Evolutionary conservation across 2,888 invertebrate species (phyloP), one percentile per base, ranked within the genome.

Genomic region (Stenurella melanura): DNA sequence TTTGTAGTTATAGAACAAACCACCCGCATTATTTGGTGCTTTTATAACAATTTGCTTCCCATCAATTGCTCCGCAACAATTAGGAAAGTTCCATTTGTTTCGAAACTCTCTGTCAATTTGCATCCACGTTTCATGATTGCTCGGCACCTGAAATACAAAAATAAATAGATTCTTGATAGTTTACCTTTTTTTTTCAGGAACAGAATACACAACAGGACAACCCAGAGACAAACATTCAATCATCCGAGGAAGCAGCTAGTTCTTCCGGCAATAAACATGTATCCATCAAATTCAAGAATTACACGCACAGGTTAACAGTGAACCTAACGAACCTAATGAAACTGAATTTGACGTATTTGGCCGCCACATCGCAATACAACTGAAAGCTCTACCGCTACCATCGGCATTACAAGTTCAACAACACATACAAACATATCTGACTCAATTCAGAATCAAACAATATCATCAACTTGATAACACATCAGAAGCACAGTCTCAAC

Each of bases 1-100:
- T 63, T 83, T 83, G 71, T 80, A 83, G 75, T 83, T 83, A 50
- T 73, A 83, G 68, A 68, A 82, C 19, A 77, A 54, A 69, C 78
- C 79, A n/a, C 82, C 81, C 58, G 71, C 66, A 54, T 77, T 74
- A 26, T 26, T 26, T 26, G 80, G 80, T 19, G 81, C 80, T 42
- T 75, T 70, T 57, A 82, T 81, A n/a, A 67, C n/a, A 12, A 80
- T 67, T 71, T 81, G 80, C 71, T 83, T 81, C 0, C 79, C 81
- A 77, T 82, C 79, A 42, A 82, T 50, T n/a, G 80, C 82, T 15
- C 80, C 83, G 58, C 77, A 78, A 58, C 80, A 82, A 5, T 73
- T 67, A 18, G 81, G 78, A 73, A 80, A 81, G 34, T 80, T 74
- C 76, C 81, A 81, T 54, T 26, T 19, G 15, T 60, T 12, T 10